A percentile compares a stretch with the other conserved stretches of the same genome.
phyloP scores from a whole-genome alignment of 2,888 invertebrate species.

The Coenonympha glycerion region DNA sequence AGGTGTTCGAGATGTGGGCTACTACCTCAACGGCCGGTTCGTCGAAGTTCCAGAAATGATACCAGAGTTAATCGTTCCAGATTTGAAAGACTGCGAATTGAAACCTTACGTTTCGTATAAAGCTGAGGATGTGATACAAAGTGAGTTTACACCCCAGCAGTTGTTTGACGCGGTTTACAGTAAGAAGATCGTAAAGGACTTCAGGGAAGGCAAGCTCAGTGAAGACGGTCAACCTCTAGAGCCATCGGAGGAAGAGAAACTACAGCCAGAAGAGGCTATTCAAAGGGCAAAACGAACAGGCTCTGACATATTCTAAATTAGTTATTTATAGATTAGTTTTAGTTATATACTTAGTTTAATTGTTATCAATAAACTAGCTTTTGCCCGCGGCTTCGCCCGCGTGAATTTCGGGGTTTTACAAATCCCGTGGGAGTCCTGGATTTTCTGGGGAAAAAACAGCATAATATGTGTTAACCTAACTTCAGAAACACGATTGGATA shows the following conservation, averaged over 20 bases:
- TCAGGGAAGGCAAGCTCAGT: constrained; percentile 80
- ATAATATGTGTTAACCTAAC: no score
- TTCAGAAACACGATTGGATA: no score
- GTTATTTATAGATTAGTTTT: background rate
- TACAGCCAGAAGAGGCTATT: constrained; percentile 83
- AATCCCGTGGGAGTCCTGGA: no score
- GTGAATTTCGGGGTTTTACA: no score
- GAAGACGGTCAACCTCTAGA: constrained; percentile 80
- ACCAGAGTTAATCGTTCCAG: constrained; percentile 94
- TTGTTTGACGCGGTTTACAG: constrained; percentile 88
- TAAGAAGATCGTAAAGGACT: constrained; percentile 85
- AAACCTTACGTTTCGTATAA: constrained; percentile 97
- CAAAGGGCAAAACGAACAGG: constrained; percentile 83
- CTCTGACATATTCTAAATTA: constrained; percentile 83
- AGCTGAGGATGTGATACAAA: constrained; percentile 82
- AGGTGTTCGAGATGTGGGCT: constrained; percentile 82
- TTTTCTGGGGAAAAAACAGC: no score
- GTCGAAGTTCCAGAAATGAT: constrained; percentile 88
- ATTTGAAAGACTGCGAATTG: constrained; percentile 86
- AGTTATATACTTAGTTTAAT: no score
- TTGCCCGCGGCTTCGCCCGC: no score
- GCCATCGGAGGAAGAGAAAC: constrained; percentile 82
- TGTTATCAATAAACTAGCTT: no score
- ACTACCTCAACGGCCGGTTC: constrained; percentile 72
- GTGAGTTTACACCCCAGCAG: constrained; percentile 88